Base-by-base conservation (phyloP, 92 coral and sea anemone species). In the Epizoanthus stellaris region DNA sequence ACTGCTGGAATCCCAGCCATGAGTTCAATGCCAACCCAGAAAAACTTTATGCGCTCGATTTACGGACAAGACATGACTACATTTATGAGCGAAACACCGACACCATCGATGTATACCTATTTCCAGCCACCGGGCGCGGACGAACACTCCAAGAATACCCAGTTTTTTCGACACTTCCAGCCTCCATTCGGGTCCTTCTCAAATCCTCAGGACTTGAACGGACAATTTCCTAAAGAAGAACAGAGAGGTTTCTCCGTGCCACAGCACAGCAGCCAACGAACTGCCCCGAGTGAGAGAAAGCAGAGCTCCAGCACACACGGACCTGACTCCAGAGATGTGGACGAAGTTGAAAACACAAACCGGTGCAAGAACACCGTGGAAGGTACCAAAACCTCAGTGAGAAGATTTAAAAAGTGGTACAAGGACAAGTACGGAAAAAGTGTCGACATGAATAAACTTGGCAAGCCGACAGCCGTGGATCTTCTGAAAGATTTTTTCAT, bases 351-450 rank as follows among this genome's bases (percentile, higher is more conserved):
- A 52, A 98, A 97, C 65, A 91, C 94, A 30, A 95, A 95, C 88
- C 95, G 99, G 5, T 97, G 99, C 81, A 97, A 97, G 88, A 97
- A 97, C 76, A 97, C 99, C 20, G 99, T 97, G 30, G 99, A 97
- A 85, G 99, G 99, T 19, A 97, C 99, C 59, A 97, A 97, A 80
- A 97, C 99, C 9, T 97, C 99, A 5, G 99, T 97, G 67, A 80
- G 99, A 67, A 87, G 99, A 74, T 92, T 97, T 43, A 95, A 95
- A 68, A 97, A 97, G 63, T 97, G 99, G 99, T 97, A 97, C 89
- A 97, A 97, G 75, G 99, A 97, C 89, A 97, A 97, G 88, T 91
- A 91, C 38, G 99, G 95, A 66, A 97, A 97, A 52, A 94, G 96
- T 45, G 76, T 97, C 8, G 99, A 97, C 81, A 97, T 97, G 98